Evolutionary conservation across 2,797 vertebrate species (phyloP).

Genomic region (Sebastiscus albofasciatus): DNA sequence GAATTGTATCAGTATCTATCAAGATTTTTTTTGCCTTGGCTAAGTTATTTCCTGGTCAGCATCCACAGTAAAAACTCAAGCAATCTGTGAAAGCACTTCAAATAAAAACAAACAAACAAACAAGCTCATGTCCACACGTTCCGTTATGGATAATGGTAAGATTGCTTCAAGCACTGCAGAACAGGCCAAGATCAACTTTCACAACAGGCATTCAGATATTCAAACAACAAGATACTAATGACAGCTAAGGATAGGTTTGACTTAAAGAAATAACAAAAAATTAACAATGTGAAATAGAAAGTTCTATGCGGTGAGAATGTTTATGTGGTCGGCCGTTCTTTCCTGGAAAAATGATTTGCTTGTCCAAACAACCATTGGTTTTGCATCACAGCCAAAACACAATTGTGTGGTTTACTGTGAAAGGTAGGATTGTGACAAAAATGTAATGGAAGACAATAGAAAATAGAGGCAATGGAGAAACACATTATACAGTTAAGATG

Average conservation of each 20-base stretch:
- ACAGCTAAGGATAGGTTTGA: neutral
- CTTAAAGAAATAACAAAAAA: neutral
- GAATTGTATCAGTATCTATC: no score
- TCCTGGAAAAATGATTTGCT: neutral
- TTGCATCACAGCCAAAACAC: neutral
- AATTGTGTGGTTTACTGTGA: neutral
- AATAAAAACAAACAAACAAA: no score
- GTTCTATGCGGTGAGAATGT: neutral
- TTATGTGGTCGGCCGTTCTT: neutral
- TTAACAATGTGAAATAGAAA: neutral
- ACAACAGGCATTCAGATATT: neutral
- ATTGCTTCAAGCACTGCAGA: neutral
- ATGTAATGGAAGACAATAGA: neutral
- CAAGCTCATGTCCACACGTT: neutral
- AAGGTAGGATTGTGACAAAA: neutral
- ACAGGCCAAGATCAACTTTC: neutral
- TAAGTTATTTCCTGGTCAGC: no score
- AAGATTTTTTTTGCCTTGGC: no score
- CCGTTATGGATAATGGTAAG: neutral
- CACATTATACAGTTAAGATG: neutral
- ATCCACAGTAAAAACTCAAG: no score
- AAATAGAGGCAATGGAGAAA: neutral
- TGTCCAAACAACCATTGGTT: neutral
- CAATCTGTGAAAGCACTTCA: no score
- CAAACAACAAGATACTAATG: neutral